These are phyloP conservation scores for Taphrorychus bicolor DNA, from an alignment of 2,888 invertebrate species.

Conservation along the genomic window DNA sequence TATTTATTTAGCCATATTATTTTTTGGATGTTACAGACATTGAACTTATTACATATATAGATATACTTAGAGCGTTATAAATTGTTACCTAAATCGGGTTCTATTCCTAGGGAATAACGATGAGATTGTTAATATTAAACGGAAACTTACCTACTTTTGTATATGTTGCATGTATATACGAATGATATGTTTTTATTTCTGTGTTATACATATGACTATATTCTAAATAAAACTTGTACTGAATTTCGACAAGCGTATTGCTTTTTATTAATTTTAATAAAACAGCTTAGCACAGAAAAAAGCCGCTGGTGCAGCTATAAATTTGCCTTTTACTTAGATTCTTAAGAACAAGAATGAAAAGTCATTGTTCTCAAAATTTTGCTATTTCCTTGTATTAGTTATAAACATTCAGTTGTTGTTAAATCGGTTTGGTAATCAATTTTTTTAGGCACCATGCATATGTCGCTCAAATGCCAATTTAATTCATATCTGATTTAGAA, in stretches of 20 bases:
- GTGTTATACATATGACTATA: slow-evolving; percentile 36
- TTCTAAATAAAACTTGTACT: slow-evolving; percentile 41
- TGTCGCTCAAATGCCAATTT: too few species aligned
- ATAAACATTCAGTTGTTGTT: too few species aligned
- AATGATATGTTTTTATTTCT: slow-evolving; percentile 31
- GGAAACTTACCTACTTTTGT: slow-evolving; percentile 1
- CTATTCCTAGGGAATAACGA: not conserved
- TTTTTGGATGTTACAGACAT: not conserved
- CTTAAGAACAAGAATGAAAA: too few species aligned
- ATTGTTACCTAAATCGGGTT: not conserved
- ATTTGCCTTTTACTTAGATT: too few species aligned
- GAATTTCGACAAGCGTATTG: slow-evolving; percentile 20
- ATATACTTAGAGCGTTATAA: not conserved
- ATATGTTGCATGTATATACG: not conserved
- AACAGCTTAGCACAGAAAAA: too few species aligned
- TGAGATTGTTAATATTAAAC: not conserved
- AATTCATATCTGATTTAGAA: too few species aligned
- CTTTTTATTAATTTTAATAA: not conserved
- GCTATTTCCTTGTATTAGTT: too few species aligned
- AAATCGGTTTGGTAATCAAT: too few species aligned
- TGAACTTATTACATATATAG: too few species aligned
- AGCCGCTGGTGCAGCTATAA: too few species aligned
- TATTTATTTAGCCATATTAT: not conserved
- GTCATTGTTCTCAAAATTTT: too few species aligned
- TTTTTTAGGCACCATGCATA: too few species aligned